phyloP scores from a whole-genome alignment of 2,113 vertebrate species.

The Tragulus kanchil region DNA sequence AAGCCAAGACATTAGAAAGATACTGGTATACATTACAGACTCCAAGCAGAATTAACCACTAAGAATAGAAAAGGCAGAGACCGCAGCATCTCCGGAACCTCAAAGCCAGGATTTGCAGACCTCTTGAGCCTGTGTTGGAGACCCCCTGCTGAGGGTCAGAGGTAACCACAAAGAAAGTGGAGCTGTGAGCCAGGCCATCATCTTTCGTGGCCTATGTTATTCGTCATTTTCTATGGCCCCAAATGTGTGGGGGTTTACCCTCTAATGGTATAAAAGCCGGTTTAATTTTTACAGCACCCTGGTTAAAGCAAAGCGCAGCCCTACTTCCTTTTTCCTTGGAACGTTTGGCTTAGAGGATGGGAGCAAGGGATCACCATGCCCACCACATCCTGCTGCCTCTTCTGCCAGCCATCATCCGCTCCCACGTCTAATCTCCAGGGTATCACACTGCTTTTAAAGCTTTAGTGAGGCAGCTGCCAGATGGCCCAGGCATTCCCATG shows the following conservation, averaged over 20 bases:
- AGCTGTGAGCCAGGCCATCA: neutral
- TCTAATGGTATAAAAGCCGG: neutral
- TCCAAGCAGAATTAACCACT: neutral
- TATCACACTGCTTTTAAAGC: neutral
- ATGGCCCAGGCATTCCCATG: neutral
- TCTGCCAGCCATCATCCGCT: neutral
- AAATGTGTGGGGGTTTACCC: neutral
- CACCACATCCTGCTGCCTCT: neutral
- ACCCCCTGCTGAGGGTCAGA: neutral
- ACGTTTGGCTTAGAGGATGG: neutral
- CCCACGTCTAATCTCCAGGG: neutral
- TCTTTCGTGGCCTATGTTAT: neutral
- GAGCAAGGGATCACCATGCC: neutral
- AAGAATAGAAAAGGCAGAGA: neutral
- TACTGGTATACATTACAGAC: neutral
- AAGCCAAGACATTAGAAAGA: neutral
- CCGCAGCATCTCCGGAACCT: neutral
- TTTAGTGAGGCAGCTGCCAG: neutral
- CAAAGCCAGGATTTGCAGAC: neutral
- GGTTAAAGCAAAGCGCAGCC: neutral
- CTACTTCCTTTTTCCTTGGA: constrained; percentile 7
- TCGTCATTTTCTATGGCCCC: neutral
- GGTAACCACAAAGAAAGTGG: neutral
- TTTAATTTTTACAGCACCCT: neutral
- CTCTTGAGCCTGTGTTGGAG: neutral